Evolutionary conservation across 2,888 invertebrate species (phyloP), one percentile per base, ranked within the genome.

Genomic region (Pecten maximus): DNA sequence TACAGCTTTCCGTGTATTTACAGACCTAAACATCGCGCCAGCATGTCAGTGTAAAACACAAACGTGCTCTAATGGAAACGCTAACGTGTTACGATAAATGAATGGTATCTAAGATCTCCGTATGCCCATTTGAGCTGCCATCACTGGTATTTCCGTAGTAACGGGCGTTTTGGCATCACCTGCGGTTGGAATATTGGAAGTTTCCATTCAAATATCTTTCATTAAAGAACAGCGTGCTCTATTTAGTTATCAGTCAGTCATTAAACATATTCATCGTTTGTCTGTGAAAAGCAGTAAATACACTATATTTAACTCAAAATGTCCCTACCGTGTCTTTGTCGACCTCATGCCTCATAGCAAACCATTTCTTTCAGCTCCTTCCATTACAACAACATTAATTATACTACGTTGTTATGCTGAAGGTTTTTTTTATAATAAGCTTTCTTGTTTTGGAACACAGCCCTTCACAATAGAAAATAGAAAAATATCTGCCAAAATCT

Each of bases 371-470:
- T 74, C 74, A 74, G 74, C 35, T 74, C 35, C 54, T 54, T 16
- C 12, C 48, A 48, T 19, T 16, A 60, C 16, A 60, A 74, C 28
- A 12, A 8, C 74, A 74, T 74, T 35, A 74, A 74, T 74, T 74
- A 16, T 23, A 35, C 35, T 35, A 74, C 28, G 16, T 8, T 6
- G 35, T 35, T 74, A 28, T 60, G 35, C 10, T 74, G 74, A 2
- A 12, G 35, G 35, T 74, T 0, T 28, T 35, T 74, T 35, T 74
- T 35, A 35, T 74, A 74, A 10, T 44, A 44, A 44, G 35, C 74
- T 74, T 60, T 60, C 60, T 60, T n/a, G 74, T 74, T 74, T 74
- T 74, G 74, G 74, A 74, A 74, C 74, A 74, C 74, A 74, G 74
- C 74, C 74, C 74, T 74, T 8, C 2, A 74, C 28, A 28, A 74